phyloP scores from a whole-genome alignment of 92 coral and sea anemone species.

The Porites rus region DNA sequence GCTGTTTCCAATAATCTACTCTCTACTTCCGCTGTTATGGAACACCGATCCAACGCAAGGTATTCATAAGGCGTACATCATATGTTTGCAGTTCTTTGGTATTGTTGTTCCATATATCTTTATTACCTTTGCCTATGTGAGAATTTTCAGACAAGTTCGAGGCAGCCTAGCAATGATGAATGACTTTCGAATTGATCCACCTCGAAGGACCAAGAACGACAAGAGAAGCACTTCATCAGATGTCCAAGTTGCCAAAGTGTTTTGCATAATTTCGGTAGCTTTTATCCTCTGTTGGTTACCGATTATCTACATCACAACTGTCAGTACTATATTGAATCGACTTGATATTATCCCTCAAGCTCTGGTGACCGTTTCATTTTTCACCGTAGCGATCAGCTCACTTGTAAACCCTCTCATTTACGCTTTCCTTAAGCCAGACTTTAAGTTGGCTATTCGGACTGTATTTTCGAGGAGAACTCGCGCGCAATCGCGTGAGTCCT shows the following conservation, averaged over 20 bases:
- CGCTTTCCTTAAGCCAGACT: conserved; percentile 84
- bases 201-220: conserved; percentile 12
- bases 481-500: not conserved
- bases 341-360: conserved; percentile 58
- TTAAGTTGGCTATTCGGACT: conserved; percentile 54
- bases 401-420: conserved; percentile 74
- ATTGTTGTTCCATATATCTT: conserved; percentile 69
- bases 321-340: conserved; percentile 29
- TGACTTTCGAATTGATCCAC: not conserved
- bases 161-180: conserved; percentile 47
- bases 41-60: conserved; percentile 29
- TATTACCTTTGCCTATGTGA: conserved; percentile 59
- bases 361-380: conserved; percentile 54
- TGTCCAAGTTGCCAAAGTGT: conserved; percentile 69
- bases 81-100: conserved; percentile 67
- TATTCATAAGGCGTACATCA: conserved; percentile 63
- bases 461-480: not conserved
- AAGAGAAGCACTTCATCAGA: conserved; percentile 56
- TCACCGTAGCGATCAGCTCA: conserved; percentile 75
- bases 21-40: conserved; percentile 76
- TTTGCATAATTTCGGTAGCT: conserved; percentile 57
- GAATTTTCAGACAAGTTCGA: conserved; percentile 66
- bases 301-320: conserved; percentile 76
- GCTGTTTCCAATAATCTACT: conserved; percentile 56
- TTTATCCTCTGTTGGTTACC: conserved; percentile 81